Conservation (phyloP, 2,113 vertebrate species). For the Nannobrachium achirus region DNA sequence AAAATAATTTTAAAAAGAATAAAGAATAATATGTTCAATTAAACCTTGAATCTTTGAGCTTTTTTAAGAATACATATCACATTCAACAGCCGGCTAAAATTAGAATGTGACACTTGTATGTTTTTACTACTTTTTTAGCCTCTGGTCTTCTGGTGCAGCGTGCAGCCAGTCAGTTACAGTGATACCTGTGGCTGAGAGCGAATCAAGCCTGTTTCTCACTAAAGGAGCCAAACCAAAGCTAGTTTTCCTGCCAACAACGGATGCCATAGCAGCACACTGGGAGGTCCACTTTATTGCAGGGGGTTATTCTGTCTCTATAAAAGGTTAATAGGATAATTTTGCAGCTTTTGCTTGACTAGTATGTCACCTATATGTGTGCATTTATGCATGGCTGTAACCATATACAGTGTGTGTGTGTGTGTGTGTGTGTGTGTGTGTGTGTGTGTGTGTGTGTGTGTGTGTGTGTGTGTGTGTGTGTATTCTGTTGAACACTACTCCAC, state of each 20-base stretch:
- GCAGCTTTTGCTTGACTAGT: conserved; percentile 10
- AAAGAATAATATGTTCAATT: too few relatives aligned
- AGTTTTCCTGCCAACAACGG: conserved; percentile 55
- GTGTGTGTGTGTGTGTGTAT: neutral
- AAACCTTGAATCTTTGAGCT: too few relatives aligned
- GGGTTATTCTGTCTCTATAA: conserved; percentile 13
- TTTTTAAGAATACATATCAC: too few relatives aligned
- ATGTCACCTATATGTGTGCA: too few relatives aligned
- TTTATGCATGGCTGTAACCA: too few relatives aligned
- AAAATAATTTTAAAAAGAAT: too few relatives aligned
- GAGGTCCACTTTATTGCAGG: conserved; percentile 56
- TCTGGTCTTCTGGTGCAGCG: conserved; percentile 20
- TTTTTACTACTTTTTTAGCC: neutral
- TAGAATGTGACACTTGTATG: conserved; percentile 1
- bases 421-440: conserved; percentile 3
- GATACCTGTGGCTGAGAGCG: conserved; percentile 41
- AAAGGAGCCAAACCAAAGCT: conserved; percentile 53
- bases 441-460: too few relatives aligned
- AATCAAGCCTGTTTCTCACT: conserved; percentile 46
- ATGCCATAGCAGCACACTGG: conserved; percentile 57
- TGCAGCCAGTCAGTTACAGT: conserved; percentile 25
- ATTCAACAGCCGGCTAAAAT: neutral
- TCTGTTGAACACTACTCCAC: neutral
- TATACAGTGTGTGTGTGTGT: too few relatives aligned
- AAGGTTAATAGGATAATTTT: conserved; percentile 35